Conservation (phyloP, 2,113 vertebrate species). For the Setophaga kirtlandii region DNA sequence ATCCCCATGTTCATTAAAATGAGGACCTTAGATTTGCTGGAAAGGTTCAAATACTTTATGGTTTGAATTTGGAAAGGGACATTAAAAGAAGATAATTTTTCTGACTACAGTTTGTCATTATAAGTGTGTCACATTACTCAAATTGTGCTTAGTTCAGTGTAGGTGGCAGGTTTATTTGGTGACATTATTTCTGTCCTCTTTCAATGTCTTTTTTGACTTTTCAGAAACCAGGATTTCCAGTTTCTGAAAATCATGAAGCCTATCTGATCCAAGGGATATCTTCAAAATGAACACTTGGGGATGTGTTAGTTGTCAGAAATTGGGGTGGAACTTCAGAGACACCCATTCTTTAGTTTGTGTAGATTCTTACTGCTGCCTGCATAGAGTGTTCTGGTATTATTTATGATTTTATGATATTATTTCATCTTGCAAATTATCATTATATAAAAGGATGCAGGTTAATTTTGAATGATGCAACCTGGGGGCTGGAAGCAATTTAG, state of each 20-base stretch:
- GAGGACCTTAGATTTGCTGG: not conserved
- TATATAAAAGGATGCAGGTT: not conserved
- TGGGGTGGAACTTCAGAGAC: not conserved
- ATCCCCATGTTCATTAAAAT: not conserved
- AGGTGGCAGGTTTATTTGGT: not conserved
- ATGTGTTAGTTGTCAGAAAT: not conserved
- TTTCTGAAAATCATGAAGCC: not conserved
- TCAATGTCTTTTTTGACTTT: not conserved
- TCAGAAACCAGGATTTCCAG: not conserved
- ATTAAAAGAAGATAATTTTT: not conserved
- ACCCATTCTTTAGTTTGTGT: not conserved
- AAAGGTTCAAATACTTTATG: not conserved
- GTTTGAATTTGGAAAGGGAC: not conserved
- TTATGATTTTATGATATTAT: not conserved
- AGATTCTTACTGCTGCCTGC: not conserved
- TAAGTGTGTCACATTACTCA: not conserved
- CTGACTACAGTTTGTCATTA: not conserved
- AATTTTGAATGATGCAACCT: not conserved
- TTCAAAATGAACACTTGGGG: not conserved
- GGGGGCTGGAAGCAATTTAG: not conserved
- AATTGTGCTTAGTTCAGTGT: not conserved
- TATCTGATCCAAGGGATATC: not conserved
- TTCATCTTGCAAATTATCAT: not conserved
- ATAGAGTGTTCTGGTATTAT: not conserved
- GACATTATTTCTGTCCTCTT: not conserved